Base-by-base conservation (phyloP, 2,888 invertebrate species). In the Cataglyphis rosenhaueri region DNA sequence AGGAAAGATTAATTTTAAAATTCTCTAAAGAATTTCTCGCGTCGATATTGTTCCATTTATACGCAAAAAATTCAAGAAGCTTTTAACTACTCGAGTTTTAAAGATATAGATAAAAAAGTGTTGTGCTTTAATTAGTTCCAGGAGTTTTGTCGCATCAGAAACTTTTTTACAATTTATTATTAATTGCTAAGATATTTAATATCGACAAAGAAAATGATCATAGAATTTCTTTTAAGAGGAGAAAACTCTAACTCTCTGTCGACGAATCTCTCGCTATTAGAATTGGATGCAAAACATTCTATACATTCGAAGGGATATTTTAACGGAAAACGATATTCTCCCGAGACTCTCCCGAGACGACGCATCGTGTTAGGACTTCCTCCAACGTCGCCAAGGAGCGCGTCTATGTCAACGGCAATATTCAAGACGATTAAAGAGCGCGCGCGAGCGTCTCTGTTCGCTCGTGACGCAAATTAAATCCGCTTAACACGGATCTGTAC, bases 401-500 rank as follows among this genome's bases (percentile, higher is more conserved):
- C 41, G 70, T 32, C 78, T 48, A 70, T 57, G 41, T 78, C 41
- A 76, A 76, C 29, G 71, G 18, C 59, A 35, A 78, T 44, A 61
- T 73, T 79, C 78, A 71, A 78, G 78, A 79, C 78, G 73, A 59
- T 79, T 71, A 71, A 78, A 55, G 48, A 52, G 44, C 32, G 59
- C 41, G 71, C 76, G 41, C 68, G 55, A 44, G 76, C 38, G 38
- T 78, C 44, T 59, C 73, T 59, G 57, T 48, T 71, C 78, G 59
- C 25, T 59, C 73, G 78, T 78, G 78, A 78, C 78, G 78, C 25
- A 79, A 79, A 79, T 79, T 79, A 79, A 79, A 79, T 79, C 78
- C 78, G 78, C 78, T 79, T 79, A 79, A 79, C 59, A 25, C 78
- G 44, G 44, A 73, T 59, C 73, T 79, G 44, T 52, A n/a, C 59